Base-by-base conservation (phyloP, 2,888 invertebrate species). In the Xestobium rufovillosum region DNA sequence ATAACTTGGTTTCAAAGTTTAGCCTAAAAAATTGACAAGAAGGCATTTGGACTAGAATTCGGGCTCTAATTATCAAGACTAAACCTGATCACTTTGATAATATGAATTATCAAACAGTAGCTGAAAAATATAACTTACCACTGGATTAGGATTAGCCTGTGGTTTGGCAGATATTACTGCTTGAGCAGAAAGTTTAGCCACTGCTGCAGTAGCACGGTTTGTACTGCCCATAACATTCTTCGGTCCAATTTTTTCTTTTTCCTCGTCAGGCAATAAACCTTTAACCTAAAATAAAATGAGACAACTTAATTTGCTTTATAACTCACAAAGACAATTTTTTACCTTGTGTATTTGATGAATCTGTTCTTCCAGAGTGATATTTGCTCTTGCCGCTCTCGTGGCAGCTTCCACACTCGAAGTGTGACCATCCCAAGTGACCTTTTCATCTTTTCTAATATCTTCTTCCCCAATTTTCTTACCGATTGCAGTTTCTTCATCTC, bases 401-500 rank as follows among this genome's bases (percentile, higher is more conserved):
- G 94, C 92, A 1, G 94, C 91, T 67, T 96, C 96, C 51, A 96
- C 92, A 53, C 92, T 92, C 11, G 90, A 90, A 0, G 94, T 92
- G 66, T 97, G 95, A 1, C 97, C 97, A 67, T 97, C 97, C 97
- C 97, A 97, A 33, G 95, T 95, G 10, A 92, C 90, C 53, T 87
- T 78, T 60, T 91, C 91, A 56, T 90, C 89, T 50, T 89, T 83
- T 48, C 78, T 76, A 19, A 77, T 76, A 65, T 88, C 88, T 46
- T 78, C 78, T 60, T 91, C 91, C 2, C 91, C 91, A 43, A 95
- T 86, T 72, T 97, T 98, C 70, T 95, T 95, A 71, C 98, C 98
- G 61, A 98, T 99, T 14, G 91, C 90, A 0, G 97, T 96, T 73
- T 98, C 98, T 65, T 97, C 96, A 63, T 91, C 91, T 39, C 97